These are phyloP conservation scores for Corythaeola cristata DNA, from an alignment of 2,113 vertebrate species.

Conservation along the genomic window DNA sequence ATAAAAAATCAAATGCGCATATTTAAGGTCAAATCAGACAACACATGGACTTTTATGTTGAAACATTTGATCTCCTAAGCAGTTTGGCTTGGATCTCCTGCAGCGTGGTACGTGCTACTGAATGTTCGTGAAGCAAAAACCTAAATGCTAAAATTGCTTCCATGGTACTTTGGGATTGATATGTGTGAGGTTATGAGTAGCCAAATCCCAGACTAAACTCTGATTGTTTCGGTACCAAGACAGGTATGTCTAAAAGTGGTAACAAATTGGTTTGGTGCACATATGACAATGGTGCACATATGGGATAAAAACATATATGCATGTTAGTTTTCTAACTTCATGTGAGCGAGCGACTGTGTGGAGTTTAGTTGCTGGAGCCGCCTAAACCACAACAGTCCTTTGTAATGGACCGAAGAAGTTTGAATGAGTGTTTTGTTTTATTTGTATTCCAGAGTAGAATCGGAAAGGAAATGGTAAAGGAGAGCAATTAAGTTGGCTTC, in stretches of 20 bases:
- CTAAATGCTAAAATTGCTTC: neutral
- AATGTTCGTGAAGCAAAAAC: neutral
- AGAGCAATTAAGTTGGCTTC: neutral
- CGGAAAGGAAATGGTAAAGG: neutral
- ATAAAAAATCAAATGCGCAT: neutral
- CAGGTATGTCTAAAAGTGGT: neutral
- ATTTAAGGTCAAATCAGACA: neutral
- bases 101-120: neutral
- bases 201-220: neutral
- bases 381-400: too few species aligned
- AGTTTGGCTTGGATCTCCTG: neutral
- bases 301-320: too few species aligned
- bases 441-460: neutral
- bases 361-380: too few species aligned
- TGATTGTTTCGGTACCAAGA: neutral
- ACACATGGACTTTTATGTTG: neutral
- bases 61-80: neutral
- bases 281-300: accelerated
- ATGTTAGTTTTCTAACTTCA: neutral
- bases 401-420: neutral
- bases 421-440: neutral
- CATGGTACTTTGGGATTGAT: neutral
- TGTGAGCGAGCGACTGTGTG: too few species aligned
- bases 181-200: neutral
- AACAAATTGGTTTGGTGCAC: neutral